phyloP scores from a whole-genome alignment of 1,140 invertebrate species.

The Asobara japonica region DNA sequence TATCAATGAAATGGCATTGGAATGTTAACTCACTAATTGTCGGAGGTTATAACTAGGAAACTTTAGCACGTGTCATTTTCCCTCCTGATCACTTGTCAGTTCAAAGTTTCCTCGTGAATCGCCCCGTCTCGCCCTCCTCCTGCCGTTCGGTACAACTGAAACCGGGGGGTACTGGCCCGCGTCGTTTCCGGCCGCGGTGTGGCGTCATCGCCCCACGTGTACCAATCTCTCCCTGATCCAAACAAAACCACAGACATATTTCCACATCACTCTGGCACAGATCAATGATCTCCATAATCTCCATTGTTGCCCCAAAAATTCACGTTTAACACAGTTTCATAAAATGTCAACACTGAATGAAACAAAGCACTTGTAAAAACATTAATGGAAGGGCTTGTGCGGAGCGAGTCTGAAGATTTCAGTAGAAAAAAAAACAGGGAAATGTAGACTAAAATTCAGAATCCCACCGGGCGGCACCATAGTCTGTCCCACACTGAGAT shows the following conservation, averaged over 20 bases:
- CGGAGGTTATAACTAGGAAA: background rate
- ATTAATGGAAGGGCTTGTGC: too few relatives aligned
- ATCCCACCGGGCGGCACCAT: conserved; percentile 40
- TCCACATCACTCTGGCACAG: background rate
- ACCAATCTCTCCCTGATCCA: conserved; percentile 5
- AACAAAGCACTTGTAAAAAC: background rate
- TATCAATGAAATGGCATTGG: background rate
- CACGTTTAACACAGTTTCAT: background rate
- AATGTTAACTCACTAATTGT: background rate
- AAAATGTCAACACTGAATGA: background rate
- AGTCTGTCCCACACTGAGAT: conserved; percentile 57
- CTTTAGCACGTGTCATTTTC: conserved; percentile 14
- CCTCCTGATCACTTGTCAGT: conserved; percentile 31
- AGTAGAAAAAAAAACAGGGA: background rate
- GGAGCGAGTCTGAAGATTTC: background rate
- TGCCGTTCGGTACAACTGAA: too few relatives aligned
- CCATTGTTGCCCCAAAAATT: background rate
- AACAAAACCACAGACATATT: conserved; percentile 4
- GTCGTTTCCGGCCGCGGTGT: conserved; percentile 40
- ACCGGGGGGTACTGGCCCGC: conserved; percentile 20
- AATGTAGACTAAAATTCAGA: background rate
- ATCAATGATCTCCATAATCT: background rate
- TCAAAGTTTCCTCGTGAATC: conserved; percentile 26
- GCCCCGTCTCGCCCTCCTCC: background rate
- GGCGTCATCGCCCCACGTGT: conserved; percentile 42